A percentile compares a stretch with the other conserved stretches of the same genome.
These are phyloP conservation scores for Eumaeus atala DNA, from an alignment of 1,140 invertebrate genomes.

Conservation along the genomic window DNA sequence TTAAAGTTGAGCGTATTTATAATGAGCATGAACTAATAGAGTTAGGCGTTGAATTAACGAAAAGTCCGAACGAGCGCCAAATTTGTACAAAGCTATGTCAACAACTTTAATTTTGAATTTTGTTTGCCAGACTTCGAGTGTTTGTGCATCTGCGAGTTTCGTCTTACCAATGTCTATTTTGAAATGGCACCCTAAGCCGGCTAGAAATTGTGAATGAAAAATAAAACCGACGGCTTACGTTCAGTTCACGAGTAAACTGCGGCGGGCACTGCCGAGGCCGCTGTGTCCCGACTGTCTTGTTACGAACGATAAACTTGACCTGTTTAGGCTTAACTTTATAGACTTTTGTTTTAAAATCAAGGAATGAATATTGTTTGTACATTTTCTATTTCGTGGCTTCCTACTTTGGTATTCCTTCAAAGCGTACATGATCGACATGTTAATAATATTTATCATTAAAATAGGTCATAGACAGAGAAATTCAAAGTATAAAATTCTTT, in stretches of 20 bases:
- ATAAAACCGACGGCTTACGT: conserved; percentile 43
- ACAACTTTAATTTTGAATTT: conserved; percentile 6
- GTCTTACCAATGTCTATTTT: conserved; percentile 39
- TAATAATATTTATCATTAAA: too few species aligned
- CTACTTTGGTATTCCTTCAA: too few species aligned
- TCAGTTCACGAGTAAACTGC: conserved; percentile 30
- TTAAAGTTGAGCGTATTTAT: too few species aligned
- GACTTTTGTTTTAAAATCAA: not conserved
- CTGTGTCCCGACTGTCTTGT: conserved; percentile 27
- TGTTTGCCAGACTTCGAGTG: not conserved
- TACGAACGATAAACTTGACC: conserved; percentile 36
- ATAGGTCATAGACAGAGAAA: too few species aligned
- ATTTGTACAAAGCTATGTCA: not conserved
- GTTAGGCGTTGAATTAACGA: not conserved
- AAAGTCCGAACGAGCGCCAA: too few species aligned
- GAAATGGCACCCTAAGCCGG: conserved; percentile 33
- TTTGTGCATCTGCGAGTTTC: conserved; percentile 29
- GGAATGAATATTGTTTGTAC: not conserved
- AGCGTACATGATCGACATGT: too few species aligned
- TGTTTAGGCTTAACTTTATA: conserved; percentile 4
- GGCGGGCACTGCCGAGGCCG: conserved; percentile 15
- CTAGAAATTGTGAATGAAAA: conserved; percentile 46
- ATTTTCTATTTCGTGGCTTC: too few species aligned
- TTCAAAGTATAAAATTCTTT: too few species aligned
- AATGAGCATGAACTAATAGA: too few species aligned